Conservation (phyloP, 2,888 invertebrate species). For the Fabriciana adippe region DNA sequence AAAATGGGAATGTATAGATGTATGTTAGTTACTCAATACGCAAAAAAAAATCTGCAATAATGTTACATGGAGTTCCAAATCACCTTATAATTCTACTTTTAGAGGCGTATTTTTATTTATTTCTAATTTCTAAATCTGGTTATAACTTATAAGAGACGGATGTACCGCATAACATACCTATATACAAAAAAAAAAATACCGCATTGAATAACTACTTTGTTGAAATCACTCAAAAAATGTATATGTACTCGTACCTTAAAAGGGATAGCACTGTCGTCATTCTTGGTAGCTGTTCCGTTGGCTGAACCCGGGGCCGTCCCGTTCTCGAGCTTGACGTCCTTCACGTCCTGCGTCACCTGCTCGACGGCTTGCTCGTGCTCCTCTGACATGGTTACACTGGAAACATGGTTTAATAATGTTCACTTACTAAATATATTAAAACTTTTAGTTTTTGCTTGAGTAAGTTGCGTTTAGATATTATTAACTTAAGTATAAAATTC, state of each 20-base stretch:
- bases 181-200: not conserved
- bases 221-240: not conserved
- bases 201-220: not conserved
- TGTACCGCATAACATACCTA: no score
- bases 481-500: no score
- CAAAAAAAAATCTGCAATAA: no score
- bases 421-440: not conserved
- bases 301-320: constrained; percentile 66
- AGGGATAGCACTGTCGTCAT: constrained; percentile 63
- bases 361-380: constrained; percentile 59
- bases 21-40: no score
- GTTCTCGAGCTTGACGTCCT: constrained; percentile 81
- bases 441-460: no score
- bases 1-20: not conserved
- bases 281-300: constrained; percentile 69
- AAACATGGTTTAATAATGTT: constrained; percentile 10
- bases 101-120: no score
- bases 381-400: constrained; percentile 59
- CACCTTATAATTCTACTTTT: no score
- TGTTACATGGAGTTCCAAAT: no score
- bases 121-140: no score
- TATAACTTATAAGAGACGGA: no score
- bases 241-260: constrained; percentile 49
- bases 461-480: no score
- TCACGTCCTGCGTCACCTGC: constrained; percentile 73